phyloP scores from a whole-genome alignment of 2,797 vertebrate genomes.

The Eospalax fontanierii region DNA sequence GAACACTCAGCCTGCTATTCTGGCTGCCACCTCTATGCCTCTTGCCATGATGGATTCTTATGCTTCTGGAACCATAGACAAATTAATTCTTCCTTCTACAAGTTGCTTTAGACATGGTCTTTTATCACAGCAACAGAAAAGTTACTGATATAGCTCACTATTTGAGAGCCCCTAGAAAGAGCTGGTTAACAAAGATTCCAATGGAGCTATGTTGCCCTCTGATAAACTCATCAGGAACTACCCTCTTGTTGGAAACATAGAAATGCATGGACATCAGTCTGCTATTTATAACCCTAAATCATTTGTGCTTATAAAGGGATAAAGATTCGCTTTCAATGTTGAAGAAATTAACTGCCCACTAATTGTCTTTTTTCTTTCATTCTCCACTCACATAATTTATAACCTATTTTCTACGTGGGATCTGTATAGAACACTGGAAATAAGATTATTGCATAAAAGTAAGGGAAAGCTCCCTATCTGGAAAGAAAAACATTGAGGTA shows the following conservation, averaged over 20 bases:
- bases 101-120: too few species aligned
- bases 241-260: not conserved
- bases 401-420: not conserved
- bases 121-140: too few species aligned
- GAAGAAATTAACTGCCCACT: not conserved
- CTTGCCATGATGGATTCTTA: too few species aligned
- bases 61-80: too few species aligned
- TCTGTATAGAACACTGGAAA: not conserved
- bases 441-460: not conserved
- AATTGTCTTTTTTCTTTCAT: not conserved
- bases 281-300: not conserved
- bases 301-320: not conserved
- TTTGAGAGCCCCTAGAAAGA: conserved; percentile 31
- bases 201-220: not conserved
- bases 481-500: too few species aligned
- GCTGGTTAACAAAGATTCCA: conserved; percentile 26
- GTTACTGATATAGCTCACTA: not conserved
- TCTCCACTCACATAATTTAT: not conserved
- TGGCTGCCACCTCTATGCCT: too few species aligned
- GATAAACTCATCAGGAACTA: conserved; percentile 21
- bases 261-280: not conserved
- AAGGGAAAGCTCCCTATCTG: not conserved
- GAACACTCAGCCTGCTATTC: too few species aligned
- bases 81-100: too few species aligned
- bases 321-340: conserved; percentile 20